Base-by-base conservation (phyloP, 2,888 invertebrate genomes). In the Hartigia nigra region DNA sequence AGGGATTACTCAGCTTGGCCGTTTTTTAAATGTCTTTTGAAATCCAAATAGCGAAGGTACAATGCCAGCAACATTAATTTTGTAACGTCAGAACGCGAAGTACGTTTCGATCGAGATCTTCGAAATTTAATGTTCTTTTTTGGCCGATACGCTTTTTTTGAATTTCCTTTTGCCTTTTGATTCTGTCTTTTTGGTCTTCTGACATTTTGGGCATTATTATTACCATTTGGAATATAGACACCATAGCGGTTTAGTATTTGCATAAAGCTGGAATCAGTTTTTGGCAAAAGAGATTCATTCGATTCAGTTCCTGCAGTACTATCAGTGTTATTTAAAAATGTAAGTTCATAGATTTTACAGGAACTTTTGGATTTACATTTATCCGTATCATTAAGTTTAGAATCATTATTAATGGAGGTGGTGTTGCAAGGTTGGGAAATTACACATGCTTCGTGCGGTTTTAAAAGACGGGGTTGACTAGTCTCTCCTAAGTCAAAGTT, bases 61-160 rank as follows among this genome's bases (percentile, higher is more conserved):
- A 89, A 77, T 74, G 87, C 88, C 37, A 90, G 85, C n/a, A 86
- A 79, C 70, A 90, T 84, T 77, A 90, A 85, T 87, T 88, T 88
- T 75, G 82, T 79, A 39, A 87, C 82, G 14, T 55, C 55, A 23
- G 55, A 55, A 55, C 55, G 55, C 23, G 55, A 55, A 0, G 23
- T 55, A 55, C 9, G 55, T 55, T 23, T 55, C 1, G 55, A 55
- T 23, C 55, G 55, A 55, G 55, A 23, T 55, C 23, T 55, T 55
- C 55, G 55, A 55, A 23, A 82, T 72, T 77, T 35, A 31, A 23
- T 76, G 34, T 35, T 31, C 69, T 76, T 39, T 76, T 69, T 31
- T 34, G 34, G n/a, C 4, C 14, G 69, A 76, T 76, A 69, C 14
- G 69, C 12, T 69, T 39, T 76, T 34, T 5, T 39, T 23, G 39